These are phyloP conservation scores for Magallana angulata DNA, from an alignment of 1,140 invertebrate genomes.

Conservation along the genomic window DNA sequence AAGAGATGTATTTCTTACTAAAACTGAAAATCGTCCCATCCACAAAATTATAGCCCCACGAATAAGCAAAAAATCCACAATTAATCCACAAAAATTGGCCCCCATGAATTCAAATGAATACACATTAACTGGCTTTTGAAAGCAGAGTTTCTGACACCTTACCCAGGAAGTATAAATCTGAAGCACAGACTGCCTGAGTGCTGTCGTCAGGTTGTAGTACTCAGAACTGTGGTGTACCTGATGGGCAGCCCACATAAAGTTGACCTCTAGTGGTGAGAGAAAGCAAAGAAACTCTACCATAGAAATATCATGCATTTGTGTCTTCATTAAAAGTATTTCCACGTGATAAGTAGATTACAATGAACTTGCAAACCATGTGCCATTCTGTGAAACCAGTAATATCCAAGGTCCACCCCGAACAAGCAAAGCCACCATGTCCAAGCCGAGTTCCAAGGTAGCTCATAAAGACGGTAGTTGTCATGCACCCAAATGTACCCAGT, in stretches of 20 bases:
- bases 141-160: slow-evolving; percentile 76
- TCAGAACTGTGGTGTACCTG: slow-evolving; percentile 98
- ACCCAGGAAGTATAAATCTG: slow-evolving; percentile 92
- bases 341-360: too few species aligned
- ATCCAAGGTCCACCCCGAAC: slow-evolving; percentile 90
- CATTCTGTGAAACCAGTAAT: slow-evolving; percentile 94
- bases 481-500: slow-evolving; percentile 88
- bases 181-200: slow-evolving; percentile 89
- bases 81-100: too few species aligned
- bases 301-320: too few species aligned
- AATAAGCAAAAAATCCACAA: too few species aligned
- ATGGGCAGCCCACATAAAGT: slow-evolving; percentile 95
- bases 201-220: slow-evolving; percentile 95
- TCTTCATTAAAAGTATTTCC: too few species aligned
- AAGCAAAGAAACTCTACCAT: too few species aligned
- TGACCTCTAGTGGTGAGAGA: slow-evolving; percentile 83
- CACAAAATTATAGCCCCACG: too few species aligned
- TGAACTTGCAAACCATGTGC: slow-evolving; percentile 86
- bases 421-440: slow-evolving; percentile 90
- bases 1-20: too few species aligned
- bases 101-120: not conserved
- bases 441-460: slow-evolving; percentile 88
- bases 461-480: slow-evolving; percentile 85
- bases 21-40: too few species aligned
- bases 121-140: too few species aligned